phyloP scores from a whole-genome alignment of 2,888 invertebrate genomes.

The Phania funesta region DNA sequence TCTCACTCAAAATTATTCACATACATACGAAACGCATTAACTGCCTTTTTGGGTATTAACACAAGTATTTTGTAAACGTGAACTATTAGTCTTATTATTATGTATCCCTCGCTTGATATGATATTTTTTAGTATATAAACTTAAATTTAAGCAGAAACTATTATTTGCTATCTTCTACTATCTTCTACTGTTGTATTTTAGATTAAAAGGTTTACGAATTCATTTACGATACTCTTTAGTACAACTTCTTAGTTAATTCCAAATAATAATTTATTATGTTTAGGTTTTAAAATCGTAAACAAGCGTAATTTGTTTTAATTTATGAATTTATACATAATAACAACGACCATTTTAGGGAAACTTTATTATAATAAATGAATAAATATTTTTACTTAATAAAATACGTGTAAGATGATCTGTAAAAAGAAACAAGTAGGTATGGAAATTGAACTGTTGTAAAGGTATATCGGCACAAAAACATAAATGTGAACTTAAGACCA shows the following conservation, averaged over 20 bases:
- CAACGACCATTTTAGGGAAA: conserved; percentile 57
- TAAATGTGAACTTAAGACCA: too few species aligned
- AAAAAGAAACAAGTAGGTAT: too few species aligned
- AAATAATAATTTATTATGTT: conserved; percentile 7
- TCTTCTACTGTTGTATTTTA: neutral
- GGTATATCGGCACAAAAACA: too few species aligned
- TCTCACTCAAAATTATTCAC: neutral
- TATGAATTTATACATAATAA: conserved; percentile 48
- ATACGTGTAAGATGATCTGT: too few species aligned
- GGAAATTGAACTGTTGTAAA: too few species aligned
- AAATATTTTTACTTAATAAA: too few species aligned
- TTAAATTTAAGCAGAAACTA: neutral
- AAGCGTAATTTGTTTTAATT: conserved; percentile 4
- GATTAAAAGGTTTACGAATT: neutral
- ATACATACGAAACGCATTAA: neutral
- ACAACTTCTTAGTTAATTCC: conserved; percentile 10
- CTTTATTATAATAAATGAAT: neutral
- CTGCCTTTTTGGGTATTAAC: neutral
- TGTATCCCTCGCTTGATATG: conserved; percentile 19
- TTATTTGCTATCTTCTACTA: neutral
- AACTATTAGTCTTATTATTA: conserved; percentile 11
- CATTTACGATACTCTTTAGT: conserved; percentile 23
- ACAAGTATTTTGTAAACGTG: conserved; percentile 12
- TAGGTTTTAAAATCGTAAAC: neutral
- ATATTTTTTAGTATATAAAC: conserved; percentile 41